Conservation (phyloP, 2,888 invertebrate genomes). For the Dryocosmus kuriphilus region DNA sequence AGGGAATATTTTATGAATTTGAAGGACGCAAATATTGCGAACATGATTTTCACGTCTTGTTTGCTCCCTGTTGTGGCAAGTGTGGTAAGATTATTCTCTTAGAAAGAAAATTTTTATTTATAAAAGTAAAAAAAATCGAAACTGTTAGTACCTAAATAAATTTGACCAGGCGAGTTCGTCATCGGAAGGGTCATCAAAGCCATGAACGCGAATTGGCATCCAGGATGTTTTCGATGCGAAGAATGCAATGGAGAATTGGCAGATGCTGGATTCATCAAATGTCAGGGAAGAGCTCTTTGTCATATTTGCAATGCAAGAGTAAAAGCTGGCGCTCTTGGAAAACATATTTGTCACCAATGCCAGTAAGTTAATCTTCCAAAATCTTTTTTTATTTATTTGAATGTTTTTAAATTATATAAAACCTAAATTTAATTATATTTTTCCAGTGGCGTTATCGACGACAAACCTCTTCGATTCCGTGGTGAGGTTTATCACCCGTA, state of each 20-base stretch:
- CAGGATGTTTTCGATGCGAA: conserved; percentile 97
- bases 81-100: conserved; percentile 79
- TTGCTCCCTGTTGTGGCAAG: conserved; percentile 92
- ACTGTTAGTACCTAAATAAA: conserved; percentile 5
- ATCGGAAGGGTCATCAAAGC: conserved; percentile 99
- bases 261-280: conserved; percentile 97
- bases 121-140: conserved; percentile 7
- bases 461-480: conserved; percentile 92
- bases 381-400: background rate
- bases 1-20: conserved; percentile 98
- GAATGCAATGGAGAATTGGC: conserved; percentile 94
- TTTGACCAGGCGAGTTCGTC: conserved; percentile 90
- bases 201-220: conserved; percentile 99
- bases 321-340: conserved; percentile 95
- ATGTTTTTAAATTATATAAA: background rate
- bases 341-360: conserved; percentile 99
- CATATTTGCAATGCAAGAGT: conserved; percentile 98
- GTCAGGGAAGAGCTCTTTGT: conserved; percentile 91
- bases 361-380: conserved; percentile 84
- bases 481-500: conserved; percentile 99
- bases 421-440: conserved; percentile 44
- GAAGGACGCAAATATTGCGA: conserved; percentile 99
- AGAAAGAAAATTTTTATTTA: background rate
- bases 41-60: conserved; percentile 98
- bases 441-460: conserved; percentile 92